Percentiles rank a stretch among this genome's conserved stretches.
These are phyloP conservation scores for Romanogobio albipinnatus DNA, from an alignment of 2,113 vertebrate species.

Conservation along the genomic window DNA sequence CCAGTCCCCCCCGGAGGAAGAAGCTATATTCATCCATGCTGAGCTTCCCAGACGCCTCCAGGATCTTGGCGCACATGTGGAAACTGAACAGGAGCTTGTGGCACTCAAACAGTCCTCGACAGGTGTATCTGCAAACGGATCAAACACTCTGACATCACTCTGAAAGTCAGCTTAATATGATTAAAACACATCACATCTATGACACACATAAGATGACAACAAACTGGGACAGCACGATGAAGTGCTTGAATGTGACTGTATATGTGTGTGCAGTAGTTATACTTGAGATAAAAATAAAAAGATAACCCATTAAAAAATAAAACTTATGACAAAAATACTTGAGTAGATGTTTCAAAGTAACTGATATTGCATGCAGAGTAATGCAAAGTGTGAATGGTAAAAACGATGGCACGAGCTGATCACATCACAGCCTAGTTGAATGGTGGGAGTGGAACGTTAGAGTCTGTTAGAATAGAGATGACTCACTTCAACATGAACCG, in stretches of 20 bases:
- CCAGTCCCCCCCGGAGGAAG: conserved; percentile 86
- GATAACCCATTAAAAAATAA: background rate
- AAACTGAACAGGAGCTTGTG: conserved; percentile 93
- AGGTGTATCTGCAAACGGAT: conserved; percentile 80
- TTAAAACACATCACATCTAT: conserved; percentile 11
- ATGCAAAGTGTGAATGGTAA: background rate
- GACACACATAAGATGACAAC: background rate
- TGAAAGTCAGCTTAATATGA: background rate
- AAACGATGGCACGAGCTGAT: background rate
- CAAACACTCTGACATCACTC: conserved; percentile 11
- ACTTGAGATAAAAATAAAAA: background rate
- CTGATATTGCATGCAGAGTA: background rate
- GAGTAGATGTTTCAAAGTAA: background rate
- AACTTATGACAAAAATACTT: background rate
- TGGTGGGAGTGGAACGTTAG: background rate
- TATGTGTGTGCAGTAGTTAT: background rate
- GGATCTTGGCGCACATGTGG: conserved; percentile 88
- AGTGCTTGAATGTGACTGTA: background rate
- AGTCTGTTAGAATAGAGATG: background rate
- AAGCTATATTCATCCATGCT: conserved; percentile 89
- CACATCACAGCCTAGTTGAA: background rate
- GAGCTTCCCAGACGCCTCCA: conserved; percentile 82
- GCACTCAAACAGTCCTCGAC: conserved; percentile 85
- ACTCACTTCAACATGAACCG: background rate
- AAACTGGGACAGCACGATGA: background rate